Conservation (phyloP, 2,888 invertebrate genomes). For the Hyposoter didymator region DNA sequence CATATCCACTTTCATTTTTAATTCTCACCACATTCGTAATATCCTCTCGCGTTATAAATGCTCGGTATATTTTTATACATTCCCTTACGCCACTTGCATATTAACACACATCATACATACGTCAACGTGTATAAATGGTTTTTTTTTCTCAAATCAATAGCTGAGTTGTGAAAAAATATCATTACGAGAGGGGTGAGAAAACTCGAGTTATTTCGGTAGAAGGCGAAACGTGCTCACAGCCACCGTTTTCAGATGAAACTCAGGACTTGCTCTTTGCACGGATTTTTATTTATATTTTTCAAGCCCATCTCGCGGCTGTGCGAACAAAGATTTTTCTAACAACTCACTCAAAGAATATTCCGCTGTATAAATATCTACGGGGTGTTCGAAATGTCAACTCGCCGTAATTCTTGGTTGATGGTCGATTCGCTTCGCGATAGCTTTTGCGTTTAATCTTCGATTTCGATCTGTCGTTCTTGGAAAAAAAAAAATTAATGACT, state of each 20-base stretch:
- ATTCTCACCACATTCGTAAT: not conserved
- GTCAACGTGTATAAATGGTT: not conserved
- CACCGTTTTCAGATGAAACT: not conserved
- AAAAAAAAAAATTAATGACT: not conserved
- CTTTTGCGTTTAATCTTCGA: too few species aligned
- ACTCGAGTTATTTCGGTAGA: not conserved
- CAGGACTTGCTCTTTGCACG: not conserved
- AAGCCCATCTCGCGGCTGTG: not conserved
- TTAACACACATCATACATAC: not conserved
- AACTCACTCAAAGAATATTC: not conserved
- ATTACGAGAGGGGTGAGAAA: not conserved
- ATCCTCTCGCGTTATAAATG: not conserved
- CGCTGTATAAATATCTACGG: not conserved
- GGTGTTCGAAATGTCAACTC: not conserved
- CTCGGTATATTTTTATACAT: not conserved
- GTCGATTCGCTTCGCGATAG: not conserved
- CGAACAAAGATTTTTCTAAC: not conserved
- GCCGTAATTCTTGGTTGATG: not conserved
- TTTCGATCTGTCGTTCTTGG: not conserved
- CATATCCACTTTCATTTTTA: not conserved
- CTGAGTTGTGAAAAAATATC: not conserved
- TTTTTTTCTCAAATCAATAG: not conserved
- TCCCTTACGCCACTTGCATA: not conserved
- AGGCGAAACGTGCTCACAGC: not conserved
- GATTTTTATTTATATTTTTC: not conserved